Evolutionary conservation across 1,140 invertebrate species (phyloP), one percentile per base, ranked within the genome.

Genomic region (Schlechtendalia chinensis): DNA sequence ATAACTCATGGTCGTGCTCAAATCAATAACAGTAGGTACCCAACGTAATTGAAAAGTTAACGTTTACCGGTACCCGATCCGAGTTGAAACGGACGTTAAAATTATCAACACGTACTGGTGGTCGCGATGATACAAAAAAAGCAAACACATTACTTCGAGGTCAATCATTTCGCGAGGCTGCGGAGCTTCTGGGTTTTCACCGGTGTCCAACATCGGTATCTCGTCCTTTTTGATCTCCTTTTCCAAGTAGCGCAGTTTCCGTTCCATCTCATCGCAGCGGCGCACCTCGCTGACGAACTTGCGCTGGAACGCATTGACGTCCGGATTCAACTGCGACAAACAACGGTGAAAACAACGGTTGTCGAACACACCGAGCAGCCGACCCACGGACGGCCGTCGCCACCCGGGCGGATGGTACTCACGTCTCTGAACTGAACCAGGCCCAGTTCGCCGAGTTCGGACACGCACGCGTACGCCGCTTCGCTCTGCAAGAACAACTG

Each of bases 121-220:
- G n/a, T n/a, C n/a, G n/a, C n/a, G n/a, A n/a, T n/a, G n/a, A n/a
- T 12, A 53, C 14, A 53, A 54, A 54, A 19, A 19, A 19, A 12
- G 6, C 32, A 59, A 53, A 59, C 67, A 67, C 19, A 82, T 84
- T 87, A 95, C 94, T 90, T 99, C 98, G 63, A 99, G 88, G 88
- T 99, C 98, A 84, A 99, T 98, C 96, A 99, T 99, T 88, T 99
- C 98, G 75, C 97, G 89, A 0, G 98, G 97, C 84, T 97, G 96
- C 0, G 98, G 98, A 14, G 98, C 98, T 86, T 98, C 97, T 0
- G 97, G 97, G 86, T 96, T 98, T 85, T 99, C 97, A 1, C 96
- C 96, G 1, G 96, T 96, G 84, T 99, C 97, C 85, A 97, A 85
- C 93, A 99, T 97, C 0, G 95, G 95, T 82, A 99, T 98, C 10